Evolutionary conservation across 2,888 invertebrate genomes (phyloP).

Genomic region (Bimastos eiseni): DNA sequence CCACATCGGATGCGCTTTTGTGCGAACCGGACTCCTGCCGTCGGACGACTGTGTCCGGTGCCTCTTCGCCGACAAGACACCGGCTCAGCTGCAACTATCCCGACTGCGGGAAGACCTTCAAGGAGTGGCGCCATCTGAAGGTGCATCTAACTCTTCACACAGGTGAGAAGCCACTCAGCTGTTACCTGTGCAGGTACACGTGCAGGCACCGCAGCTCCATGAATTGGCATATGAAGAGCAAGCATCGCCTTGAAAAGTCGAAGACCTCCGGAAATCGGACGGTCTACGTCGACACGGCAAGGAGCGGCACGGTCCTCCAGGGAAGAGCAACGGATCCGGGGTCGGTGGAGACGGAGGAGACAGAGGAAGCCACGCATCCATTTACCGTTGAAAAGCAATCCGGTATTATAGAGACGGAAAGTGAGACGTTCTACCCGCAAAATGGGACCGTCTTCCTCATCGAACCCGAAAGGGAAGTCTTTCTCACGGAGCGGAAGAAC

Average conservation of each 20-base stretch:
- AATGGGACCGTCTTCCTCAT: not conserved
- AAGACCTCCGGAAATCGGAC: slow-evolving; percentile 38
- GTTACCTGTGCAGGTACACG: slow-evolving; percentile 42
- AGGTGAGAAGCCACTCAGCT: slow-evolving; percentile 40
- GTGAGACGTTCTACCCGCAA: not conserved
- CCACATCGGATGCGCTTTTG: not conserved
- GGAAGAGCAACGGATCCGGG: not conserved
- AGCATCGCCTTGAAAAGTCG: slow-evolving; percentile 39
- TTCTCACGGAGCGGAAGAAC: not conserved
- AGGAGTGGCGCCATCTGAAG: slow-evolving; percentile 40
- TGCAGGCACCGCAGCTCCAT: slow-evolving; percentile 43
- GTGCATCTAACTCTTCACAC: slow-evolving; percentile 40
- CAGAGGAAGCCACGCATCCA: not conserved
- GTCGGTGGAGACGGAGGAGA: not conserved
- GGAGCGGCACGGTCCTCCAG: not conserved
- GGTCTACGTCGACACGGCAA: slow-evolving; percentile 35
- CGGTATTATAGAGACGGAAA: not conserved
- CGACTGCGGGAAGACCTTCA: slow-evolving; percentile 40
- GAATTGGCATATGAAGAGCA: slow-evolving; percentile 46
- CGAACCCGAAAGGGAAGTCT: not conserved
- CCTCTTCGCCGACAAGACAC: slow-evolving; percentile 17
- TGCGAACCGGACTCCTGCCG: not conserved
- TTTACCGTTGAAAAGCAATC: not conserved
- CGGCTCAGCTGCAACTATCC: slow-evolving; percentile 34
- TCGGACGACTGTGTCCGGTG: not conserved